Evolutionary conservation across 1,140 invertebrate species (phyloP).

Genomic region (Zaprionus vittiger): DNA sequence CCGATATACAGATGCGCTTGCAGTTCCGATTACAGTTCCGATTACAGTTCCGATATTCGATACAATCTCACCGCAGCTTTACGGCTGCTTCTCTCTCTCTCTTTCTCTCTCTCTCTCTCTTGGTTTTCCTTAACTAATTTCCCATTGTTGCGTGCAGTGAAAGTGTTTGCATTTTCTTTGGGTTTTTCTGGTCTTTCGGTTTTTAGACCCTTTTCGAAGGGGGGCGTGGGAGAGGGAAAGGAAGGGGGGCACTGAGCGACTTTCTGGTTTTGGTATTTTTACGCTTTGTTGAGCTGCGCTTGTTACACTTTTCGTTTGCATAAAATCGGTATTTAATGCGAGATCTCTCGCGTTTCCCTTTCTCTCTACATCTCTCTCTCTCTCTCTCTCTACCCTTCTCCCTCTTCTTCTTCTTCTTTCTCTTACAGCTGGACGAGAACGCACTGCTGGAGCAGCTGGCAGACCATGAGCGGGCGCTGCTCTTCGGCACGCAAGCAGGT

Average conservation of each 20-base stretch:
- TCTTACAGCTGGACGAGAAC: constrained; percentile 78
- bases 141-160: constrained; percentile 70
- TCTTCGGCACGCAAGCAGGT: constrained; percentile 70
- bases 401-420: constrained; percentile 5
- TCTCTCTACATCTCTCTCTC: constrained; percentile 37
- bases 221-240: neutral
- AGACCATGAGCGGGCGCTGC: constrained; percentile 74
- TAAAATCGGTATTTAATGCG: constrained; percentile 50
- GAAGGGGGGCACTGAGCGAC: constrained; percentile 2
- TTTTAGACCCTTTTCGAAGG: constrained; percentile 7
- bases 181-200: constrained; percentile 28
- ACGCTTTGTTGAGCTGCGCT: constrained; percentile 67
- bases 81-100: neutral
- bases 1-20: constrained; percentile 9
- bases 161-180: constrained; percentile 63
- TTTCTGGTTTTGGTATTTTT: constrained; percentile 51
- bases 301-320: constrained; percentile 70
- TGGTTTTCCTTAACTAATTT: constrained; percentile 67
- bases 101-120: neutral
- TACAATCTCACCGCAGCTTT: neutral
- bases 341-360: constrained; percentile 44
- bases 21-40: constrained; percentile 9
- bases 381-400: constrained; percentile 21
- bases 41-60: neutral
- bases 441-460: constrained; percentile 68